These are phyloP conservation scores for Aurelia coerulea DNA, from an alignment of 30 jellyfish, hydroid and myxozoan genomes.

Conservation along the genomic window DNA sequence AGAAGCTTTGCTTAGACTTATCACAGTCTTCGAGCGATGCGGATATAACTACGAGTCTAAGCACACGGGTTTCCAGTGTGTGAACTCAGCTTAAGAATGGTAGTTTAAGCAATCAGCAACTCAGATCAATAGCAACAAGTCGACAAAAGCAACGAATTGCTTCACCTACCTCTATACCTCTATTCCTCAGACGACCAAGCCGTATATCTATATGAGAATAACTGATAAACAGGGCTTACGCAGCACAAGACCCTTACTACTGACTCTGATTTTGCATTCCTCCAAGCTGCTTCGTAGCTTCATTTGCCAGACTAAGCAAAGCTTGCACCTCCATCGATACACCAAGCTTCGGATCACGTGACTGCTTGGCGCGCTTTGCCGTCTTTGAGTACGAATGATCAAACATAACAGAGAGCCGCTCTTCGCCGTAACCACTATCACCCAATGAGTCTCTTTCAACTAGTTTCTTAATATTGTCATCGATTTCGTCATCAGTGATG, in stretches of 20 bases:
- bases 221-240: too few relatives aligned
- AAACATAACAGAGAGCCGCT: slow-evolving; percentile 48
- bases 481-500: slow-evolving; percentile 86
- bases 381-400: slow-evolving; percentile 90
- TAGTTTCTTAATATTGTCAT: slow-evolving; percentile 76
- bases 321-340: slow-evolving; percentile 79
- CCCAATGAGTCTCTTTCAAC: slow-evolving; percentile 88
- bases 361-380: slow-evolving; percentile 64
- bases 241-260: neutral
- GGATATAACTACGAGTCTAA: too few relatives aligned
- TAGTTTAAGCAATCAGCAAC: too few relatives aligned
- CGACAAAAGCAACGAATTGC: too few relatives aligned
- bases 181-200: too few relatives aligned
- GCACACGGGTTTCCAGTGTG: too few relatives aligned
- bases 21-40: too few relatives aligned
- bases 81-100: too few relatives aligned
- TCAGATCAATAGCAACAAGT: too few relatives aligned
- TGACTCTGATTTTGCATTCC: slow-evolving; percentile 21
- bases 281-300: slow-evolving; percentile 89
- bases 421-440: slow-evolving; percentile 94
- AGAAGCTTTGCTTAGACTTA: too few relatives aligned
- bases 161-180: too few relatives aligned
- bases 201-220: too few relatives aligned
- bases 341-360: slow-evolving; percentile 11
- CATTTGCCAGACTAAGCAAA: slow-evolving; percentile 90